A percentile compares a stretch with the other conserved stretches of the same genome.
phyloP scores from a whole-genome alignment of 2,113 vertebrate genomes.

The Lepus timidus region DNA sequence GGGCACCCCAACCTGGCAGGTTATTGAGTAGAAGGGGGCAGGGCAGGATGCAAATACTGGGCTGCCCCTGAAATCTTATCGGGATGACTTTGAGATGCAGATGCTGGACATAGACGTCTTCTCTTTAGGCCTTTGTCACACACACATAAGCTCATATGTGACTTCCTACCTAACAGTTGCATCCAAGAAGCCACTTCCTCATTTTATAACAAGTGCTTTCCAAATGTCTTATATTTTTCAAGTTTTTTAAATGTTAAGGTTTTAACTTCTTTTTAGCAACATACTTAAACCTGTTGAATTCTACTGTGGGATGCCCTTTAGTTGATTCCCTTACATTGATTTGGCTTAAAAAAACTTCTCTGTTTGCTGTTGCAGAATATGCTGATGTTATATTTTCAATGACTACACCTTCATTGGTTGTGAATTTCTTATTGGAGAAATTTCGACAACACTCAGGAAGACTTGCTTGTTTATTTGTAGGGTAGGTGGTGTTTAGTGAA shows the following conservation, averaged over 20 bases:
- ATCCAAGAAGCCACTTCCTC: conserved; percentile 14
- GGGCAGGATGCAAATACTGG: too few relatives aligned
- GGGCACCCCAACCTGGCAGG: too few relatives aligned
- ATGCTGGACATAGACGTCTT: too few relatives aligned
- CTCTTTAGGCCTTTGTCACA: too few relatives aligned
- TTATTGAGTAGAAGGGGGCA: too few relatives aligned
- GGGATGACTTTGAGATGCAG: too few relatives aligned
- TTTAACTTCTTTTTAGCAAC: conserved; percentile 1
- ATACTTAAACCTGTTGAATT: neutral
- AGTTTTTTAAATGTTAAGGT: neutral
- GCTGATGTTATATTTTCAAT: conserved; percentile 33
- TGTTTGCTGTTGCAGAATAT: neutral
- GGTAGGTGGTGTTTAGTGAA: neutral
- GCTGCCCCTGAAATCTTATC: too few relatives aligned
- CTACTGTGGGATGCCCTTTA: neutral
- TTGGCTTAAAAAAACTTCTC: neutral
- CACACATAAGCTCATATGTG: too few relatives aligned
- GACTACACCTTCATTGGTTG: neutral
- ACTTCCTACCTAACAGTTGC: neutral
- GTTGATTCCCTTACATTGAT: neutral
- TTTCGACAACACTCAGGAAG: neutral
- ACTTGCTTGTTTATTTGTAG: neutral
- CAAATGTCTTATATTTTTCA: neutral
- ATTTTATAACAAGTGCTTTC: conserved; percentile 34
- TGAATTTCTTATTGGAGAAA: conserved; percentile 35